Percentiles rank a stretch among this genome's conserved stretches.
Evolutionary conservation across 2,797 vertebrate species (phyloP).

Genomic region (Nasua narica): DNA sequence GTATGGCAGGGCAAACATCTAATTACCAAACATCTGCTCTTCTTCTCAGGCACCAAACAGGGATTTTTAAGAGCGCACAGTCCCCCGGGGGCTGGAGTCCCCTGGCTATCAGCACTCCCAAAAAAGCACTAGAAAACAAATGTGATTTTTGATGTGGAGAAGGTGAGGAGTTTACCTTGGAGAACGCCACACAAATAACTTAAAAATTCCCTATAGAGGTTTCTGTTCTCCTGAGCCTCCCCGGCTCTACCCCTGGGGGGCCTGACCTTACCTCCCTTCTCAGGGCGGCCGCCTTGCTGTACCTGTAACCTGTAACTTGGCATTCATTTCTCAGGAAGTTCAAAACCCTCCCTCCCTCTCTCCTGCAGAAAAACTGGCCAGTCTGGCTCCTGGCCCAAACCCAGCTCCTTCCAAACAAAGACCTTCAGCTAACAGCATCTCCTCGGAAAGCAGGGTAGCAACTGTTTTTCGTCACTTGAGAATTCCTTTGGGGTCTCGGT

Average conservation of each 20-base stretch:
- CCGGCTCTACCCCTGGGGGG: neutral
- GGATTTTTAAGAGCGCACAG: no score
- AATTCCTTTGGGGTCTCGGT: constrained; percentile 19
- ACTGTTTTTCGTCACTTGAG: neutral
- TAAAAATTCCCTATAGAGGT: neutral
- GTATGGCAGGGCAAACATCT: neutral
- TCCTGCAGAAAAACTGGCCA: neutral
- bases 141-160: neutral
- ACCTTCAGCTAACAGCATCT: neutral
- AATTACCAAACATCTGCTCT: neutral
- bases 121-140: neutral
- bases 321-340: neutral
- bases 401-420: neutral
- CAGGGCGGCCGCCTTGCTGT: neutral
- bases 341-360: neutral
- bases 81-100: neutral
- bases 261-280: neutral
- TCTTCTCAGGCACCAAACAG: no score
- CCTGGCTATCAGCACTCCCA: neutral
- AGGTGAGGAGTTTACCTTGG: neutral
- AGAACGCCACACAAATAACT: constrained; percentile 14
- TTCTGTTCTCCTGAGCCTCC: neutral
- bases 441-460: neutral
- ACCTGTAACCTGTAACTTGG: no score
- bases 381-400: neutral